phyloP scores from a whole-genome alignment of 1,140 invertebrate species.

The Campoletis sonorensis region DNA sequence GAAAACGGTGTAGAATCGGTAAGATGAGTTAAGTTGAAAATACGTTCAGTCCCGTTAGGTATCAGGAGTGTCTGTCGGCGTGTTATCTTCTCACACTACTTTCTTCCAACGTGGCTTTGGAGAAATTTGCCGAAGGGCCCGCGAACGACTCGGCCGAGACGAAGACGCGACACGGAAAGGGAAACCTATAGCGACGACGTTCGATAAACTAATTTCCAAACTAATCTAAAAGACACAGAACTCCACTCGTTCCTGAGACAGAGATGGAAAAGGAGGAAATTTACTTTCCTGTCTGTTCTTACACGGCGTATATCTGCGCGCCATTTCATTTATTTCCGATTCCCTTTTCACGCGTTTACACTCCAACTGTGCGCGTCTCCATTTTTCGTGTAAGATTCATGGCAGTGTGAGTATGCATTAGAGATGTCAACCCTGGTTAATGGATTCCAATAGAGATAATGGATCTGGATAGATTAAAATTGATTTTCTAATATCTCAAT shows the following conservation, averaged over 20 bases:
- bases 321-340: background rate
- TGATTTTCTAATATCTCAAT: background rate
- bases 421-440: background rate
- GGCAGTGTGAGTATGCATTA: no score
- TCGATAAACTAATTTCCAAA: conserved; percentile 57
- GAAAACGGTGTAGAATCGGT: background rate
- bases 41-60: conserved; percentile 39
- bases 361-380: background rate
- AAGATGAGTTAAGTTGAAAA: conserved; percentile 44
- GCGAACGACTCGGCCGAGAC: conserved; percentile 1
- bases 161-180: conserved; percentile 24
- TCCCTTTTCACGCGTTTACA: background rate
- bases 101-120: conserved; percentile 24
- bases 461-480: background rate
- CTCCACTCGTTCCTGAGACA: conserved; percentile 45
- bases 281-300: conserved; percentile 44
- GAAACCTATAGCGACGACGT: conserved; percentile 31
- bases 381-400: no score
- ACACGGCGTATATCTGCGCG: conserved; percentile 4
- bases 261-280: conserved; percentile 37
- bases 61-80: conserved; percentile 34
- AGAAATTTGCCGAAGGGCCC: conserved; percentile 36
- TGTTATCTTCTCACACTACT: conserved; percentile 29
- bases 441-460: background rate
- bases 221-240: conserved; percentile 56